These are phyloP conservation scores for Turritopsis dohrnii DNA, from an alignment of 30 jellyfish, hydroid and myxozoan species.

Conservation along the genomic window DNA sequence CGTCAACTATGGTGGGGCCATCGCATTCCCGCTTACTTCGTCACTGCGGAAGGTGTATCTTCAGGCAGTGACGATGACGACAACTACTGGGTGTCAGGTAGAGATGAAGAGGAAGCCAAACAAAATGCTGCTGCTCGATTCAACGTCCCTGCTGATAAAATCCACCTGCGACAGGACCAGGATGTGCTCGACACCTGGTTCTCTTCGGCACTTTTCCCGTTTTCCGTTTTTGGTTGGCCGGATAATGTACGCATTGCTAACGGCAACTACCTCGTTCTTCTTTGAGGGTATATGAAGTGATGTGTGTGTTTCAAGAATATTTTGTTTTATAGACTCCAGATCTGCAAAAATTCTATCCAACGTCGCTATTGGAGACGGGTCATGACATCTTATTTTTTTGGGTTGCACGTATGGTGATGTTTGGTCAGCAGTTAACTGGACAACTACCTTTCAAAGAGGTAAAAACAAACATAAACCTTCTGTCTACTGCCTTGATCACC, in stretches of 20 bases:
- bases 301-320: not conserved
- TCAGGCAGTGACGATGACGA: conserved; percentile 61
- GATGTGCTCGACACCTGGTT: conserved; percentile 99
- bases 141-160: conserved; percentile 64
- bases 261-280: not conserved
- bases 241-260: conserved; percentile 15
- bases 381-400: conserved; percentile 97
- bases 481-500: not conserved
- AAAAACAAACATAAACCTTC: not conserved
- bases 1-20: conserved; percentile 99
- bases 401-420: conserved; percentile 99
- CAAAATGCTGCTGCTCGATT: conserved; percentile 72
- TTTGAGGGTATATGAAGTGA: not conserved
- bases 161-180: conserved; percentile 82
- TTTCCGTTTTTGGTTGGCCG: conserved; percentile 99
- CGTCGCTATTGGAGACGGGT: conserved; percentile 95
- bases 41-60: conserved; percentile 49
- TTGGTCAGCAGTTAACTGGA: conserved; percentile 79
- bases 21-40: conserved; percentile 97
- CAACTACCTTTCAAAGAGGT: conserved; percentile 94
- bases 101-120: conserved; percentile 76
- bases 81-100: conserved; percentile 91
- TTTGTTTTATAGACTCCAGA: conserved; percentile 63
- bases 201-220: conserved; percentile 97
- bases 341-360: conserved; percentile 73